phyloP scores from a whole-genome alignment of 2,113 vertebrate species.

The Syngnathoides biaculeatus region DNA sequence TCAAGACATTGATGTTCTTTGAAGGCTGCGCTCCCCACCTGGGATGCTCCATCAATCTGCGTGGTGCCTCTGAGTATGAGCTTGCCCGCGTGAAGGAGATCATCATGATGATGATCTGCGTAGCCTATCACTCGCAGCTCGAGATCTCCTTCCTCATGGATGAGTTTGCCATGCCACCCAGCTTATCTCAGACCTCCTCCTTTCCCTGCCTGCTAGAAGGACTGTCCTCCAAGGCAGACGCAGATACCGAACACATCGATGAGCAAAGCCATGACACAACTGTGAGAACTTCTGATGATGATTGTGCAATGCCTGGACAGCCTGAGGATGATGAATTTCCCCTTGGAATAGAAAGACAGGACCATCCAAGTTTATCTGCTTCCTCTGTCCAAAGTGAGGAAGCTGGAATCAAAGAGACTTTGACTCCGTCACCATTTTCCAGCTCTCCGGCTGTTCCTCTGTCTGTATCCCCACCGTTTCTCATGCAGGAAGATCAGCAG shows the following conservation, averaged over 20 bases:
- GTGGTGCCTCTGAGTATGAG: slow-evolving; percentile 91
- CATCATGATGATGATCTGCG: slow-evolving; percentile 92
- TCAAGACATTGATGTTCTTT: slow-evolving; percentile 95
- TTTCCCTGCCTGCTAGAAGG: slow-evolving; percentile 86
- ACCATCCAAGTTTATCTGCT: slow-evolving; percentile 7
- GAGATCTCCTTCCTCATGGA: slow-evolving; percentile 99
- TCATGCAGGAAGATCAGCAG: slow-evolving; percentile 71
- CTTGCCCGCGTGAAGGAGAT: slow-evolving; percentile 95
- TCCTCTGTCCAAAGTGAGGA: slow-evolving; percentile 26
- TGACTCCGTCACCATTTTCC: slow-evolving; percentile 55
- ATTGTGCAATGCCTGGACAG: slow-evolving; percentile 55
- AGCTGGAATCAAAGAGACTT: slow-evolving; percentile 5
- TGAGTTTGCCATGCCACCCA: slow-evolving; percentile 97
- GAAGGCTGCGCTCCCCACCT: slow-evolving; percentile 91
- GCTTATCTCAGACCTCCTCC: slow-evolving; percentile 77
- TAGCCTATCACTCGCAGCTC: slow-evolving; percentile 96
- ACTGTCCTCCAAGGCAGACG: slow-evolving; percentile 31
- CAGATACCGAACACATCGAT: slow-evolving; percentile 16
- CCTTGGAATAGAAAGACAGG: slow-evolving; percentile 46
- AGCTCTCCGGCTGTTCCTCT: slow-evolving; percentile 23
- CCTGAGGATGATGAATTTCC: slow-evolving; percentile 61
- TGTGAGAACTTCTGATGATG: slow-evolving; percentile 22
- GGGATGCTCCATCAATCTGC: slow-evolving; percentile 92
- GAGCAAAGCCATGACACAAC: slow-evolving; percentile 37
- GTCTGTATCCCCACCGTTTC: slow-evolving; percentile 71